phyloP scores from a whole-genome alignment of 37 sponge, comb jelly and placozoan genomes.

The Diacarnus erythraeanus region DNA sequence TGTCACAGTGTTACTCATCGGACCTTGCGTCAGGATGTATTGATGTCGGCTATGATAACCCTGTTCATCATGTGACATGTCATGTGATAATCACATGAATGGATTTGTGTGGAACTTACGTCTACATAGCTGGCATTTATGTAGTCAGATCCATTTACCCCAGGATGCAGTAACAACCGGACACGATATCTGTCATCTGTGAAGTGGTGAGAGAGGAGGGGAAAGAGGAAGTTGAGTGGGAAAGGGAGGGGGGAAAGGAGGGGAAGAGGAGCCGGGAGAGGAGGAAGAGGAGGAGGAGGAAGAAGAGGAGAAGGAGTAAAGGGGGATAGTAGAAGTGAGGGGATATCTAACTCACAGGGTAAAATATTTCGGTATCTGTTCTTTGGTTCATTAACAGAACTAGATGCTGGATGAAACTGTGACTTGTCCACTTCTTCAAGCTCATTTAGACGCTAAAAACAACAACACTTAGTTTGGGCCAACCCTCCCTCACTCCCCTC shows the following conservation, averaged over 20 bases:
- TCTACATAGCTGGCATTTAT: constrained; percentile 78
- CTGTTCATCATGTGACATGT: constrained; percentile 33
- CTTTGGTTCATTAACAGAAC: constrained; percentile 56
- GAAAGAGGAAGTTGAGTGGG: neutral
- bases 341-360: constrained; percentile 56
- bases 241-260: neutral
- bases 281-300: neutral
- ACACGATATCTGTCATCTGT: constrained; percentile 71
- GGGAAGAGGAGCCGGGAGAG: neutral
- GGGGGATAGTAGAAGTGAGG: neutral
- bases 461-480: neutral
- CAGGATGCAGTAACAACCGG: constrained; percentile 60
- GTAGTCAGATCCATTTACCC: constrained; percentile 72
- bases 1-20: constrained; percentile 64
- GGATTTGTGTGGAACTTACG: constrained; percentile 39
- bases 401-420: constrained; percentile 33
- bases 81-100: neutral
- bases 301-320: neutral
- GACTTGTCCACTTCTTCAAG: constrained; percentile 25
- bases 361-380: constrained; percentile 66
- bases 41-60: constrained; percentile 71
- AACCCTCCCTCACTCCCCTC: neutral
- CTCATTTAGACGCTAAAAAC: constrained; percentile 32
- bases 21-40: constrained; percentile 83
- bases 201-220: constrained; percentile 1